phyloP scores from a whole-genome alignment of 1,140 invertebrate genomes.

The Ylistrum balloti region DNA sequence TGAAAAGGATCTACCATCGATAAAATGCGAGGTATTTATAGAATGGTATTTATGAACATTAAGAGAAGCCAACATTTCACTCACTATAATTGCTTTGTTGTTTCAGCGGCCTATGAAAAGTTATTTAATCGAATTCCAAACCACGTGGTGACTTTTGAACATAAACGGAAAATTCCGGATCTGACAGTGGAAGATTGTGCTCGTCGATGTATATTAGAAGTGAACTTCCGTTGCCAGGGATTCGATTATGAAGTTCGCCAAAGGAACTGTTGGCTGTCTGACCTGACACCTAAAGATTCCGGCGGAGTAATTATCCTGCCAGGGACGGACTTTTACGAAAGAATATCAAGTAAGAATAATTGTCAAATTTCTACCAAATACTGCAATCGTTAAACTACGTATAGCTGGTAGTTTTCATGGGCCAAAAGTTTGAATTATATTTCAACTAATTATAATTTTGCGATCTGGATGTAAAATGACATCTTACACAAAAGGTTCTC shows the following conservation, averaged over 20 bases:
- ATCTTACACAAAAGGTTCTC: no score
- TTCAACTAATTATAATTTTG: no score
- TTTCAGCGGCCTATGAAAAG: slow-evolving; percentile 58
- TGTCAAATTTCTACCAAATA: no score
- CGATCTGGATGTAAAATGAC: no score
- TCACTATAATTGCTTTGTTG: no score
- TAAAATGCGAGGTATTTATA: no score
- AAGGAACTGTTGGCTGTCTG: slow-evolving; percentile 76
- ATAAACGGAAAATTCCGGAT: slow-evolving; percentile 72
- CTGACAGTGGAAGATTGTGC: slow-evolving; percentile 77
- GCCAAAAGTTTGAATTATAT: no score
- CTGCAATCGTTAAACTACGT: no score
- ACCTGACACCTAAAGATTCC: slow-evolving; percentile 63
- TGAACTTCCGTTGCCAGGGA: slow-evolving; percentile 76
- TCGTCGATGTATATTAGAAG: slow-evolving; percentile 78
- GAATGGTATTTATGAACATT: no score
- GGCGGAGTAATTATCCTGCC: slow-evolving; percentile 65
- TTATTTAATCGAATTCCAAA: slow-evolving; percentile 76
- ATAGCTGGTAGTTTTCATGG: no score
- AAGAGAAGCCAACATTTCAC: no score
- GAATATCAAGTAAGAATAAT: slow-evolving; percentile 70
- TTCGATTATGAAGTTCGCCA: slow-evolving; percentile 76
- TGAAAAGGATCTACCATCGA: no score
- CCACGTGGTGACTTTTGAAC: slow-evolving; percentile 74
- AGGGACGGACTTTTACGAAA: slow-evolving; percentile 76